Evolutionary conservation across 2,888 invertebrate species (phyloP), one percentile per base, ranked within the genome.

Genomic region (Drosophila mayaguana): DNA sequence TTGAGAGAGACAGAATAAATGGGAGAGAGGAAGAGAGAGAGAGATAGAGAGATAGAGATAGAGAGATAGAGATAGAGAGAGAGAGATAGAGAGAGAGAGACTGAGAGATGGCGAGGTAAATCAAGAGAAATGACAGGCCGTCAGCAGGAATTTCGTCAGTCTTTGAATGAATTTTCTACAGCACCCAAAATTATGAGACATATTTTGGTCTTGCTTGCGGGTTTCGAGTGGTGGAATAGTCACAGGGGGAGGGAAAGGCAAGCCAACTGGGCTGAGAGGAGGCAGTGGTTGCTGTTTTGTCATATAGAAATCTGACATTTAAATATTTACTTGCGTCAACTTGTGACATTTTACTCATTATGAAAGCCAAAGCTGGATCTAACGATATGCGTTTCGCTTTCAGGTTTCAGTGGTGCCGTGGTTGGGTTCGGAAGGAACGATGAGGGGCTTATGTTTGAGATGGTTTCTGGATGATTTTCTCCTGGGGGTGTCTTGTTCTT

Each of bases 241-340:
- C n/a, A n/a, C n/a, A 18, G 16, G 8, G 51, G 1, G 11, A 1
- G 16, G 1, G 9, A 0, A 14, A 18, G 32, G 25, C 3, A 14
- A 16, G 16, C 16, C 38, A 28, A 28, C 8, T 8, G 18, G 54
- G 43, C n/a, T 9, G 28, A 8, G 38, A 7, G 22, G 12, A 20
- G 22, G 28, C 28, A 16, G 36, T 54, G 25, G 16, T 5, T 46
- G 48, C 38, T 36, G 46, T 74, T 66, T 67, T 63, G 65, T 66
- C 78, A 78, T 78, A 83, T 83, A 73, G 87, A 83, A 91, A 90
- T 91, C 91, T 88, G 88, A 89, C 91, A 91, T 91, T 91, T 91
- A 90, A 90, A 90, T 91, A 91, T 91, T 91, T 91, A 89, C 90
- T 90, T 85, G 84, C 85, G 83, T 91, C 88, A 88, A 89, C 83